Evolutionary conservation across 2,888 invertebrate species (phyloP).

Genomic region (Drosophila pseudotakahashii): DNA sequence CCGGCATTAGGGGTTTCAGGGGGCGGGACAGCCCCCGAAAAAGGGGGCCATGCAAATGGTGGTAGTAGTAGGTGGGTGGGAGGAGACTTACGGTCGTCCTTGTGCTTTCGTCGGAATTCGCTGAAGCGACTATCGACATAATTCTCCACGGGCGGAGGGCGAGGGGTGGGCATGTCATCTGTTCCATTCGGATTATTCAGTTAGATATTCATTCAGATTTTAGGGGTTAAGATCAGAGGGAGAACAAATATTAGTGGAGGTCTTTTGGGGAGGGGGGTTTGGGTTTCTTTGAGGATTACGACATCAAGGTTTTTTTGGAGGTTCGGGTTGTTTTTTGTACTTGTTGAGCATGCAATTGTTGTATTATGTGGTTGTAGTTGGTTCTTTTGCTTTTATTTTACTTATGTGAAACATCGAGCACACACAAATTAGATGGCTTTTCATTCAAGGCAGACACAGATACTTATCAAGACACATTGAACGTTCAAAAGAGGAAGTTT

Average conservation of each 20-base stretch:
- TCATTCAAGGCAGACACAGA: slow-evolving; percentile 80
- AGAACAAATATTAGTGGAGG: slow-evolving; percentile 30
- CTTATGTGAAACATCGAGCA: slow-evolving; percentile 66
- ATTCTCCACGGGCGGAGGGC: slow-evolving; percentile 82
- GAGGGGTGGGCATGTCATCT: slow-evolving; percentile 83
- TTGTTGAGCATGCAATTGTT: slow-evolving; percentile 80
- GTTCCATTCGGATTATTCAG: slow-evolving; percentile 44
- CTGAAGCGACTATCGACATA: slow-evolving; percentile 83
- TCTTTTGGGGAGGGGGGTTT: not conserved
- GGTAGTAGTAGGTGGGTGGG: slow-evolving; percentile 7
- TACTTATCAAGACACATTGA: slow-evolving; percentile 83
- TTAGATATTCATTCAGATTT: slow-evolving; percentile 14
- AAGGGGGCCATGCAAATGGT: slow-evolving; percentile 40
- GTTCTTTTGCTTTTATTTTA: slow-evolving; percentile 36
- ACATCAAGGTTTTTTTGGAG: slow-evolving; percentile 61
- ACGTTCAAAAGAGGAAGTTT: slow-evolving; percentile 56
- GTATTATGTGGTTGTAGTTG: slow-evolving; percentile 68
- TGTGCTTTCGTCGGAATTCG: slow-evolving; percentile 88
- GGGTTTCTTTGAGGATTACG: slow-evolving; percentile 48
- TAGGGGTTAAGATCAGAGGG: slow-evolving; percentile 23
- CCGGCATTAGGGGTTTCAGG: slow-evolving; percentile 15
- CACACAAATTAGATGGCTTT: slow-evolving; percentile 61
- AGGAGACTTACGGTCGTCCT: slow-evolving; percentile 87
- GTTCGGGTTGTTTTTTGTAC: slow-evolving; percentile 57
- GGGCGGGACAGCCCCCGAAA: slow-evolving; percentile 18